Percentiles rank a stretch among this genome's conserved stretches.
These are phyloP conservation scores for Microcebus lehilahytsara DNA, from an alignment of 2,113 vertebrate species.

Conservation along the genomic window DNA sequence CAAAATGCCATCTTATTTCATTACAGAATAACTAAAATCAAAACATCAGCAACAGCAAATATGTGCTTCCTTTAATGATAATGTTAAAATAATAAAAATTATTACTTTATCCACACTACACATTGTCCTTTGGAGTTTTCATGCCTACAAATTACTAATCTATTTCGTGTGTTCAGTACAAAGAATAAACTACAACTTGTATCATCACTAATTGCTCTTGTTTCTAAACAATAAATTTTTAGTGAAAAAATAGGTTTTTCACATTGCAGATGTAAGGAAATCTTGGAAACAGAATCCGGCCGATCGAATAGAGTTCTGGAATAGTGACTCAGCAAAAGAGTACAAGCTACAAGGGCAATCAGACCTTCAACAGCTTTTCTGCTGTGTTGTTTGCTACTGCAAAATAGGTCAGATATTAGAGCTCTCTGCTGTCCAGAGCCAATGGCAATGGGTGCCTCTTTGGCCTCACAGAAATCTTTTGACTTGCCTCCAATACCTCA, in stretches of 20 bases:
- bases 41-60: neutral
- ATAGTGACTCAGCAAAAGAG: neutral
- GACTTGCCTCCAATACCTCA: neutral
- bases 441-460: neutral
- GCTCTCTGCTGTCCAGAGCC: neutral
- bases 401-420: neutral
- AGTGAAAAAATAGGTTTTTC: neutral
- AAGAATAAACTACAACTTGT: neutral
- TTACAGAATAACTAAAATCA: neutral
- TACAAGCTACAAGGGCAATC: neutral
- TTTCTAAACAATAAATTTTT: neutral
- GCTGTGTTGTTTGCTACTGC: neutral
- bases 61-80: neutral
- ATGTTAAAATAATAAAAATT: neutral
- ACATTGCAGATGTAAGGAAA: neutral
- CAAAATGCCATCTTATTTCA: slow-evolving; percentile 1
- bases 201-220: neutral
- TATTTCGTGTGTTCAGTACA: neutral
- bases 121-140: neutral
- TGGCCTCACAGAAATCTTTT: neutral
- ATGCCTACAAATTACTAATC: neutral
- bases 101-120: neutral
- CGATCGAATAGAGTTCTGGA: neutral
- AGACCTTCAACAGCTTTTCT: neutral
- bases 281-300: neutral